Evolutionary conservation across 2,888 invertebrate species (phyloP), one percentile per base, ranked within the genome.

Genomic region (Phymatocera aterrima): DNA sequence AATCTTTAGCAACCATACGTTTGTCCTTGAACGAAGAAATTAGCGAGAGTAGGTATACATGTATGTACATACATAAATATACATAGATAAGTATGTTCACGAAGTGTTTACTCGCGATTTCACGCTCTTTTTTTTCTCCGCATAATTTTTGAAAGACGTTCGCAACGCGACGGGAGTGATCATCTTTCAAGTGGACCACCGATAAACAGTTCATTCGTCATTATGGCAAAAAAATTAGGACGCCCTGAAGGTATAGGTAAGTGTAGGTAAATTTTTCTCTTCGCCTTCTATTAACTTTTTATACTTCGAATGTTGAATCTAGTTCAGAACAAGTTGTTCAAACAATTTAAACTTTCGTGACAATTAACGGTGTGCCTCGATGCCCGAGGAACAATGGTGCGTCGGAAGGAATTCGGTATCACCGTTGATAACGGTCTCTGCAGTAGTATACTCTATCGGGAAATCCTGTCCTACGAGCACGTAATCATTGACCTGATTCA

Each of bases 391-490:
- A 75, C 75, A 75, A 75, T 75, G 43, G 57, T 6, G 5, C 43
- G 75, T 40, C 75, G 37, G 37, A 75, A 75, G 43, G 75, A 75
- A 75, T 57, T 75, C 6, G 60, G 75, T 43, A 75, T 31, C 75
- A 57, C 57, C 75, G 75, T 75, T 60, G 75, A 75, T 75, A 75
- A 75, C 75, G 75, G 75, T 57, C 75, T n/a, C 60, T 40, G 40
- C 15, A 60, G n/a, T n/a, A n/a, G n/a, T n/a, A 54, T 51, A 51
- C 75, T 75, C 28, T 57, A 75, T 75, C 75, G 57, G 75, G 75
- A 75, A 75, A 57, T 37, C 57, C 40, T 75, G 75, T n/a, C 40
- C 40, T 60, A 15, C 24, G 60, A 57, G 54, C 75, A 75, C 75
- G 75, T 75, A 75, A 75, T 40, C 75, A 43, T 57, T 75, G 75